A percentile compares a stretch with the other conserved stretches of the same genome.
phyloP scores from a whole-genome alignment of 2,888 invertebrate genomes.

The Danaus chrysippus region DNA sequence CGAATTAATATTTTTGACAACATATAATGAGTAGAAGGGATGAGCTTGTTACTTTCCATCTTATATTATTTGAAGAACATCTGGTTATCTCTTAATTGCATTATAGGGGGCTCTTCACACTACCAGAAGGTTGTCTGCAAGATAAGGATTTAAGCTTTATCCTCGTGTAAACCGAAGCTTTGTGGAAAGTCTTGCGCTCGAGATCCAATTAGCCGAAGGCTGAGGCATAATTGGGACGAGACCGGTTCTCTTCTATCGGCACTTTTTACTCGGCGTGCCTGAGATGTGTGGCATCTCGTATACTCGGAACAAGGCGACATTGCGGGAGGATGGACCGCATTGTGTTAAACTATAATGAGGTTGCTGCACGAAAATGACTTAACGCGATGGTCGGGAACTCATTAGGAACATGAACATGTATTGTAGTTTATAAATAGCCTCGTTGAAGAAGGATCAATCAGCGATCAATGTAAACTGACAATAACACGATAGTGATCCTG shows the following conservation, averaged over 20 bases:
- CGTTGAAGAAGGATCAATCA: too few relatives aligned
- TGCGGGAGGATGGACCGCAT: slow-evolving; percentile 15
- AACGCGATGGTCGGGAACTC: not conserved
- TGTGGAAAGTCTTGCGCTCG: slow-evolving; percentile 26
- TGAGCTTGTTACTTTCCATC: too few relatives aligned
- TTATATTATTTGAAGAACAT: too few relatives aligned
- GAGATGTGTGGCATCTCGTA: slow-evolving; percentile 32
- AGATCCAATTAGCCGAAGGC: slow-evolving; percentile 51
- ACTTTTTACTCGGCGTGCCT: slow-evolving; percentile 35
- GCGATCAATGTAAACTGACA: not conserved
- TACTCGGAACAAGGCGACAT: slow-evolving; percentile 23
- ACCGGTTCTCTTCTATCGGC: slow-evolving; percentile 47
- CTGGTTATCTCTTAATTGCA: too few relatives aligned
- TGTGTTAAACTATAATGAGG: slow-evolving; percentile 21
- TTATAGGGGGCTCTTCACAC: not conserved
- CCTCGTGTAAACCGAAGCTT: slow-evolving; percentile 12
- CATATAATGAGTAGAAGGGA: too few relatives aligned
- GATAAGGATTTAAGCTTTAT: slow-evolving; percentile 5
- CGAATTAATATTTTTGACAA: too few relatives aligned
- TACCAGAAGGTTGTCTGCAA: not conserved
- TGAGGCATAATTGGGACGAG: slow-evolving; percentile 54
- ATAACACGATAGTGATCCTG: not conserved
- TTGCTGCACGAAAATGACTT: slow-evolving; percentile 20
- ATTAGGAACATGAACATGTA: not conserved
- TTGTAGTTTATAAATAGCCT: too few relatives aligned